phyloP scores from a whole-genome alignment of 2,113 vertebrate genomes.

The Myxocyprinus asiaticus region DNA sequence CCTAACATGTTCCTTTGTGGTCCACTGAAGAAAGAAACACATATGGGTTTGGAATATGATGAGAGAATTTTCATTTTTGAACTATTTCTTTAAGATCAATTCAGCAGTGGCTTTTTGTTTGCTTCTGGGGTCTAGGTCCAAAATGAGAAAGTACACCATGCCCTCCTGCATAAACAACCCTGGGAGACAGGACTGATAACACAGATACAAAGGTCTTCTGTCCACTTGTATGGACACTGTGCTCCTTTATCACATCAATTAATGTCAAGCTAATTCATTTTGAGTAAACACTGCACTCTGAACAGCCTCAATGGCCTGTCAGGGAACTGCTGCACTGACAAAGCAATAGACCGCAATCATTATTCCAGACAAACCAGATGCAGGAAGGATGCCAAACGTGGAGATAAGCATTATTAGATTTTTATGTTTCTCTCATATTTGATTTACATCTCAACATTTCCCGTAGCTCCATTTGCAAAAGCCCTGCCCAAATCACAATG shows the following conservation, averaged over 20 bases:
- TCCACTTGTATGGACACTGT: slow-evolving; percentile 35
- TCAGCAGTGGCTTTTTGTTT: not conserved
- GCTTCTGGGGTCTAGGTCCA: not conserved
- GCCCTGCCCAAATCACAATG: not conserved
- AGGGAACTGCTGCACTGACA: slow-evolving; percentile 11
- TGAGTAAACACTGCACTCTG: slow-evolving; percentile 44
- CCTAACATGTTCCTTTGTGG: no score
- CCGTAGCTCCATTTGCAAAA: slow-evolving; percentile 1
- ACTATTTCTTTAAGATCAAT: no score
- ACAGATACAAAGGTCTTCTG: slow-evolving; percentile 24
- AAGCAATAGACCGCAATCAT: slow-evolving; percentile 16
- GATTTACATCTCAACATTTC: slow-evolving; percentile 30
- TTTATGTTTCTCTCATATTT: slow-evolving; percentile 7
- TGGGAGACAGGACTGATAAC: slow-evolving; percentile 35
- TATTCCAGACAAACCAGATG: slow-evolving; percentile 39
- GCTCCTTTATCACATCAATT: slow-evolving; percentile 50
- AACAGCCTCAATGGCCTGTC: slow-evolving; percentile 23
- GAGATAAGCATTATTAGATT: slow-evolving; percentile 26
- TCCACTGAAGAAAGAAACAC: no score
- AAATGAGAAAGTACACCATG: not conserved
- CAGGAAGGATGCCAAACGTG: slow-evolving; percentile 32
- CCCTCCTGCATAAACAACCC: slow-evolving; percentile 15
- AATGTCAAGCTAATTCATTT: slow-evolving; percentile 57
- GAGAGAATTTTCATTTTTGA: no score
- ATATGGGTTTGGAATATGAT: no score